A percentile compares a stretch with the other conserved stretches of the same genome.
Evolutionary conservation across 2,113 vertebrate species (phyloP).

Genomic region (Nipponia nippon): DNA sequence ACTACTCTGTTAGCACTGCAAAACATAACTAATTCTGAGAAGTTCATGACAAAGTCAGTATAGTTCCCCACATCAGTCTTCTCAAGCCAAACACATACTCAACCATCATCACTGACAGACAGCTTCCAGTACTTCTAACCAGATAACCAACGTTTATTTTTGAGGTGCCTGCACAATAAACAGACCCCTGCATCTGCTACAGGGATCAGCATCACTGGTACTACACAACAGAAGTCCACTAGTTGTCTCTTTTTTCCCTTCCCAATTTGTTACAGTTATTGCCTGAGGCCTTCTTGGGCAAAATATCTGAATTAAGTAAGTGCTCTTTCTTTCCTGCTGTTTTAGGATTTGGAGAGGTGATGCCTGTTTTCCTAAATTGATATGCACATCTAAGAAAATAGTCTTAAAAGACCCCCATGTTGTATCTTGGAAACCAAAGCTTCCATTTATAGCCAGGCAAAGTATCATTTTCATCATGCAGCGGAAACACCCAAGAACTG

Average conservation of each 20-base stretch:
- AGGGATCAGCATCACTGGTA: not conserved
- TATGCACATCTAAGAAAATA: not conserved
- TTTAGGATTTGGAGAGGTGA: not conserved
- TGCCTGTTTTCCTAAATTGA: not conserved
- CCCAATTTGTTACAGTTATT: not conserved
- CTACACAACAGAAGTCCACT: not conserved
- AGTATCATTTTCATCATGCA: not conserved
- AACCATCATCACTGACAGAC: not conserved
- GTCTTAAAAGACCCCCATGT: not conserved
- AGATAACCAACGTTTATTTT: not conserved
- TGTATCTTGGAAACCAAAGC: not conserved
- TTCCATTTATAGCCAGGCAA: not conserved
- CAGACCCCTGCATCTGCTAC: not conserved
- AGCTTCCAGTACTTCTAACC: not conserved
- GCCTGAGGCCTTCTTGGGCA: not conserved
- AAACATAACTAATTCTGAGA: not conserved
- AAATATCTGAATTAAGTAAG: not conserved
- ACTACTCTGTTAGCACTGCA: not conserved
- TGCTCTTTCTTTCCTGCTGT: not conserved
- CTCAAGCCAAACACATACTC: not conserved
- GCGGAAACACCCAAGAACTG: not conserved
- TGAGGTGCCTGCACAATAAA: not conserved
- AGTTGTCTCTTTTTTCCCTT: not conserved
- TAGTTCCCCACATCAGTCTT: not conserved
- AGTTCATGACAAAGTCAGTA: not conserved